These are phyloP conservation scores for Centrocercus urophasianus DNA, from an alignment of 2,113 vertebrate species.

Conservation along the genomic window DNA sequence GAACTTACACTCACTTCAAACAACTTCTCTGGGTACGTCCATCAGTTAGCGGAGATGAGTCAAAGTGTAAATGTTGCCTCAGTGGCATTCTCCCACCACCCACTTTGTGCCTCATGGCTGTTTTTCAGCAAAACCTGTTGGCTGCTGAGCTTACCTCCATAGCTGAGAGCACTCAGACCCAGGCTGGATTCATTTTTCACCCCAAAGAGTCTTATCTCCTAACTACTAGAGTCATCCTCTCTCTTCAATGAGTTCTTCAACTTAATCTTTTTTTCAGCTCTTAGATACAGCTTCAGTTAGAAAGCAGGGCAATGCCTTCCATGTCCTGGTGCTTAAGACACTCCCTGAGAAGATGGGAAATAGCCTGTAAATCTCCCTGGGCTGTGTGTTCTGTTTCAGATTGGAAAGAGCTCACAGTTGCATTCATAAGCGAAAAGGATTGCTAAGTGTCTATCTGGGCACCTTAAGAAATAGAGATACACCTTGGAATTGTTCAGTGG, in stretches of 20 bases:
- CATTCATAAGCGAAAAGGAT: neutral
- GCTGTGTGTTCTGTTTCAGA: neutral
- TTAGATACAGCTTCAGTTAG: neutral
- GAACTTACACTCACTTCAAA: neutral
- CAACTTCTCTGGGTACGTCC: neutral
- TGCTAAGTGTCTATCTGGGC: neutral
- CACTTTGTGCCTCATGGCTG: accelerated
- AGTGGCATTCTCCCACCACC: accelerated
- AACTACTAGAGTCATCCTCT: neutral
- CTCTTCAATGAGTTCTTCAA: neutral
- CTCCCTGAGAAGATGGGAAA: neutral
- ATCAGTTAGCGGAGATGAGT: accelerated
- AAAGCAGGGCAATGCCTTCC: neutral
- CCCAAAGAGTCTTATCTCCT: neutral
- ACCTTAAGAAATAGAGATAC: neutral
- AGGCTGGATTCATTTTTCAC: neutral
- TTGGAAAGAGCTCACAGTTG: neutral
- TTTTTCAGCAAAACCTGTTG: neutral
- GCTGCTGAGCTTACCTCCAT: neutral
- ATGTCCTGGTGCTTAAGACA: neutral
- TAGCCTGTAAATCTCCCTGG: neutral
- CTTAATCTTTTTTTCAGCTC: neutral
- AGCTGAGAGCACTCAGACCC: neutral
- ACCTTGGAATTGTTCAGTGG: neutral
- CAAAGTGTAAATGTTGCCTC: neutral